Percentiles rank a stretch among this genome's conserved stretches.
These are phyloP conservation scores for Pelosia muscerda DNA, from an alignment of 2,888 invertebrate species.

Conservation along the genomic window DNA sequence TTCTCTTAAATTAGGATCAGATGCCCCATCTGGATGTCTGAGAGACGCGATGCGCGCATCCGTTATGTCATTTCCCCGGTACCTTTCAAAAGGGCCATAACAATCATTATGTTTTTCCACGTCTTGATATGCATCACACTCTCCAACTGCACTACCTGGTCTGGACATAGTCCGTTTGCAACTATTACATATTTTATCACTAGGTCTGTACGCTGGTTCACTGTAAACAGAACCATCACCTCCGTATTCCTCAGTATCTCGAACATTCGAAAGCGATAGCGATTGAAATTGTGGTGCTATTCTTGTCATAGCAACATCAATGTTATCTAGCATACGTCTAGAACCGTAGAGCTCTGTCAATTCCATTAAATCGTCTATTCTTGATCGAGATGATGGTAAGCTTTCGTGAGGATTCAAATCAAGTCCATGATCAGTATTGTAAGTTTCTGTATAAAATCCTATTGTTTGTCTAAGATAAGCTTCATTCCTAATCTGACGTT, in stretches of 20 bases:
- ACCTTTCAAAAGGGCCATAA: conserved; percentile 89
- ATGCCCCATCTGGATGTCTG: conserved; percentile 96
- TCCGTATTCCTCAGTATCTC: conserved; percentile 89
- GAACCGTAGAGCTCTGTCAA: conserved; percentile 94
- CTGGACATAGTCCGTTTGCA: conserved; percentile 90
- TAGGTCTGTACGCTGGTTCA: conserved; percentile 92
- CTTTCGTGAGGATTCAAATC: conserved; percentile 83
- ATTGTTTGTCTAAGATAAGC: conserved; percentile 87
- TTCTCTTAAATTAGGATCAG: conserved; percentile 95
- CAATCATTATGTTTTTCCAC: conserved; percentile 84
- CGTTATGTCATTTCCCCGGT: conserved; percentile 84
- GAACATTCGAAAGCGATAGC: conserved; percentile 90
- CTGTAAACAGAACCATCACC: conserved; percentile 94
- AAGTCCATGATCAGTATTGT: conserved; percentile 67
- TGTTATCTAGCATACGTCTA: conserved; percentile 91
- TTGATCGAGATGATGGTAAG: conserved; percentile 79
- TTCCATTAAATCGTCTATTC: conserved; percentile 93
- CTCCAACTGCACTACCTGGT: conserved; percentile 89
- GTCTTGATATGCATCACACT: conserved; percentile 88
- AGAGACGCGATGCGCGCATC: conserved; percentile 90
- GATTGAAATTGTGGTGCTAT: conserved; percentile 90
- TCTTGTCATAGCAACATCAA: conserved; percentile 84
- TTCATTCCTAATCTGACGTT: conserved; percentile 88
- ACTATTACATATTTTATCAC: conserved; percentile 92
- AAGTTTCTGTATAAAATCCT: conserved; percentile 86